Conservation (phyloP, 2,113 vertebrate species). For the Ascaphus truei region DNA sequence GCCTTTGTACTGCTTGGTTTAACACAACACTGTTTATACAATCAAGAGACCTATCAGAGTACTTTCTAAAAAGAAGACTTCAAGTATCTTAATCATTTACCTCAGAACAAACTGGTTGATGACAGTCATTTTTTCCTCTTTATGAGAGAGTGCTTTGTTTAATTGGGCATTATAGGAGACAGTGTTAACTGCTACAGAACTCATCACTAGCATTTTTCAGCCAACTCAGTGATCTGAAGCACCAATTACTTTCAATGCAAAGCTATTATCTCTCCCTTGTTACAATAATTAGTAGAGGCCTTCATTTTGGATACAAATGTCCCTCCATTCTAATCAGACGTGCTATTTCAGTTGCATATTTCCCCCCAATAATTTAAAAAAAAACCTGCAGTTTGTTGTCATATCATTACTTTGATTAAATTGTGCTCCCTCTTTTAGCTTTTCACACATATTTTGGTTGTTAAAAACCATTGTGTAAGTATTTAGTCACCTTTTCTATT, state of each 20-base stretch:
- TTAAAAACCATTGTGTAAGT: too few species aligned
- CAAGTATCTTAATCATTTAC: constrained; percentile 43
- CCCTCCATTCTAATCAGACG: constrained; percentile 41
- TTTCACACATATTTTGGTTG: too few species aligned
- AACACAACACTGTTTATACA: background rate
- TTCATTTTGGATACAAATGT: constrained; percentile 47
- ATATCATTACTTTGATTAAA: too few species aligned
- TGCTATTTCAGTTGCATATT: constrained; percentile 38
- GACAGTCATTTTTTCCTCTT: constrained; percentile 42
- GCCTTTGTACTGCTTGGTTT: background rate
- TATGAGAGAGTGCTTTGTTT: constrained; percentile 47
- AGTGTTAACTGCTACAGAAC: constrained; percentile 52
- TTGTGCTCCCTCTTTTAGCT: too few species aligned
- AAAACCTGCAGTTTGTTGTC: too few species aligned
- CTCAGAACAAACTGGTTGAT: constrained; percentile 35
- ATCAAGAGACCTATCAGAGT: background rate
- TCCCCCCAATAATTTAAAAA: too few species aligned
- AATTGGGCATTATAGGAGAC: constrained; percentile 60
- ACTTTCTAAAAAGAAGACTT: background rate
- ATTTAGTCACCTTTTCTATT: too few species aligned
- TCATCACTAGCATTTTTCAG: constrained; percentile 54
- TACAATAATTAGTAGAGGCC: constrained; percentile 46
- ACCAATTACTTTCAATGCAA: constrained; percentile 65
- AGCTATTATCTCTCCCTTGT: constrained; percentile 54
- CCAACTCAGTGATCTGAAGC: constrained; percentile 59